Base-by-base conservation (phyloP, 2,113 vertebrate species). In the Lagenorhynchus albirostris region DNA sequence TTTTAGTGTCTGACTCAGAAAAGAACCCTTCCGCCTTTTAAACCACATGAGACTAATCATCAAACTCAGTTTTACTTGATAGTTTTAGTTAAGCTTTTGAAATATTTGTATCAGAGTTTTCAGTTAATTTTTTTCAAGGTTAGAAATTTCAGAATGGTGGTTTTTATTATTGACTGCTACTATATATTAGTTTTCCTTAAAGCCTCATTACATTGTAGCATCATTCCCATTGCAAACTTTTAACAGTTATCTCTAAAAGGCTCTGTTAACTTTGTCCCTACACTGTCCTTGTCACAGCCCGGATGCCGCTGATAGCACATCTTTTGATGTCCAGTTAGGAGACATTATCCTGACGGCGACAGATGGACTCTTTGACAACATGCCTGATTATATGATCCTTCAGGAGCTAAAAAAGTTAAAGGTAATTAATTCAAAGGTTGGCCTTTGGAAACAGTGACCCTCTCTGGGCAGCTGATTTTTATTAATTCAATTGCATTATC, bases 381-480 rank as follows among this genome's bases (percentile, higher is more conserved):
- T 99, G 99, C 99, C 99, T 26, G 99, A 99, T 98, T 99, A 99
- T 98, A 99, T 99, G 99, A 99, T 99, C 82, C 99, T 99, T 77
- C 99, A 99, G 98, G 99, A 99, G 98, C 97, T 99, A 4, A 99
- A 99, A 95, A 99, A 99, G 98, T 99, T 99, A 47, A 99, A 99
- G 99, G 99, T 99, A 96, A 96, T 76, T 36, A 21, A 68, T 38
- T 88, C 36, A 60, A 55, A 79, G 58, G 10, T 73, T 60, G 47
- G 47, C 96, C 1, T 1, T 25, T 71, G 62, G 80, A n/a, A 68
- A 53, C 18, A 36, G 6, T 20, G 50, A 17, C 55, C 87, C 23
- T 81, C 41, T 62, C 63, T 44, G 33, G 29, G 36, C n/a, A 55
- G 68, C 60, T 33, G 8, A 36, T 20, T 71, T 88, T 76, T 83